A percentile compares a stretch with the other conserved stretches of the same genome.
These are phyloP conservation scores for Scaptomyza cyrtandrae DNA, from an alignment of 2,888 invertebrate genomes.

Conservation along the genomic window DNA sequence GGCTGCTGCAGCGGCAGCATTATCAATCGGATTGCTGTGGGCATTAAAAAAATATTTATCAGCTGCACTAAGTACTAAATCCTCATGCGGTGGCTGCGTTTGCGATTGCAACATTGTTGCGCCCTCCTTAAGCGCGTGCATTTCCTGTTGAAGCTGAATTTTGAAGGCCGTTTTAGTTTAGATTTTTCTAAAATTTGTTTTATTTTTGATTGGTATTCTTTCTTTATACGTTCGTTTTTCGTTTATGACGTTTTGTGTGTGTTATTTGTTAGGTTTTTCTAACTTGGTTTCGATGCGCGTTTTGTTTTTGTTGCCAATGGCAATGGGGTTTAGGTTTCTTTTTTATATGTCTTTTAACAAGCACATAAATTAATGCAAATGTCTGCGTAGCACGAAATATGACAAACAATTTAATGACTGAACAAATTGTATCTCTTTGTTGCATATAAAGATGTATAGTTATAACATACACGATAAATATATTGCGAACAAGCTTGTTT, in stretches of 20 bases:
- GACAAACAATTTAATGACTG: constrained; percentile 32
- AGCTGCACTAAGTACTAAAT: constrained; percentile 56
- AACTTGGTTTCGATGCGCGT: constrained; percentile 20
- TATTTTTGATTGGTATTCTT: constrained; percentile 4
- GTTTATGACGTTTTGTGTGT: constrained; percentile 5
- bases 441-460: not conserved
- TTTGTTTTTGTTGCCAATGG: constrained; percentile 70
- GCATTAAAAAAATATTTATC: constrained; percentile 79
- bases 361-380: constrained; percentile 65
- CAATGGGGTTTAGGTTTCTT: constrained; percentile 51
- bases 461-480: constrained; percentile 1
- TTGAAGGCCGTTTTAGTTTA: constrained; percentile 51
- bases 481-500: not conserved
- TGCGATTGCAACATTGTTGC: constrained; percentile 73
- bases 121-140: constrained; percentile 80
- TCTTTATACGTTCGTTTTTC: constrained; percentile 1
- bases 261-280: constrained; percentile 12
- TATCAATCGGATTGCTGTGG: constrained; percentile 86
- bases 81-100: constrained; percentile 58
- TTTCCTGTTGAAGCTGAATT: constrained; percentile 76
- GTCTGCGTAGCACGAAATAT: constrained; percentile 39
- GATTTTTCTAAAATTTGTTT: not conserved
- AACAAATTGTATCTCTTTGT: not conserved
- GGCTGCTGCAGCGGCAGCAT: constrained; percentile 82
- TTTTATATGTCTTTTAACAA: constrained; percentile 54